A percentile compares a stretch with the other conserved stretches of the same genome.
phyloP scores from a whole-genome alignment of 2,113 vertebrate genomes.

The Bombycilla garrulus region DNA sequence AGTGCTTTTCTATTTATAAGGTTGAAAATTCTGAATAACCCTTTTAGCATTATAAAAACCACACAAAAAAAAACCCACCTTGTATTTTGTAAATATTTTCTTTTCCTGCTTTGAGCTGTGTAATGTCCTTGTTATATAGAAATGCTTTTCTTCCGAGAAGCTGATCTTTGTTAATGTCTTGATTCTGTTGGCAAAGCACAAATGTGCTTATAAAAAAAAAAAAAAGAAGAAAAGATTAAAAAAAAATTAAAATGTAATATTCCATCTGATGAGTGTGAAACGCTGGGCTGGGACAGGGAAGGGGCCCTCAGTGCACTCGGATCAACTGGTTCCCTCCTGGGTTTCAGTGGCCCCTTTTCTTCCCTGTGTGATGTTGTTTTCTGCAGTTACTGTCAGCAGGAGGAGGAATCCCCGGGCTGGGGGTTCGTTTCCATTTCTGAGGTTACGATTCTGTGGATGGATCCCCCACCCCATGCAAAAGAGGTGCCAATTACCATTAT shows the following conservation, averaged over 20 bases:
- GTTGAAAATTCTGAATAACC: conserved; percentile 83
- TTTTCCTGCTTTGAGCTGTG: conserved; percentile 83
- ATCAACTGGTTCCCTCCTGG: neutral
- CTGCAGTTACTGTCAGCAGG: neutral
- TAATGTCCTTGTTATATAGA: conserved; percentile 84
- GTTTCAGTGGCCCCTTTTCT: no score
- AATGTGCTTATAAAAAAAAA: conserved; percentile 80
- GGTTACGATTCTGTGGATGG: rapidly evolving
- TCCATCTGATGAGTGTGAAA: neutral
- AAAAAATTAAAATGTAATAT: conserved; percentile 65
- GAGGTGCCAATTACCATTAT: conserved; percentile 57
- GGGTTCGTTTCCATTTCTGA: rapidly evolving
- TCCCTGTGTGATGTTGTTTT: neutral
- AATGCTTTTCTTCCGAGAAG: conserved; percentile 83
- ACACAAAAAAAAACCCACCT: conserved; percentile 58
- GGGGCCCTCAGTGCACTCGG: neutral
- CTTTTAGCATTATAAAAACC: conserved; percentile 82
- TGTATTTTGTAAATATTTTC: conserved; percentile 88
- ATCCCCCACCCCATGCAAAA: rapidly evolving
- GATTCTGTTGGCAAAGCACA: conserved; percentile 83
- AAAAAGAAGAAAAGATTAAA: conserved; percentile 57
- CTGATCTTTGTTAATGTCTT: conserved; percentile 81
- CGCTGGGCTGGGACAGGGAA: neutral
- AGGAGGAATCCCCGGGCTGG: neutral
- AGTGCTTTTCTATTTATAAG: conserved; percentile 84